A percentile compares a stretch with the other conserved stretches of the same genome.
phyloP scores from a whole-genome alignment of 2,888 invertebrate species.

The Saturnia japonica region DNA sequence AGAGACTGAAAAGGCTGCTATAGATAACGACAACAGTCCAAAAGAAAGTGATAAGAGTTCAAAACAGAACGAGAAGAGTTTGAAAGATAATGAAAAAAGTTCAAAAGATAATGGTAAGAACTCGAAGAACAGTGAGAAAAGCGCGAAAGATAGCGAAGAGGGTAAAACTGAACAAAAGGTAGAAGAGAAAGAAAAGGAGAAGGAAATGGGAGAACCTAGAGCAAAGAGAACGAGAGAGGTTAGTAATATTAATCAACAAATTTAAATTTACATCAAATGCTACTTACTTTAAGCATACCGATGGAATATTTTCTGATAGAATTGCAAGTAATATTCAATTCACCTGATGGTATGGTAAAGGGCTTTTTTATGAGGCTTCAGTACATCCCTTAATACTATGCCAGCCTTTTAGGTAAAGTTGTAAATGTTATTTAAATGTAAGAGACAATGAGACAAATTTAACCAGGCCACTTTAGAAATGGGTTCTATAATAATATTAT shows the following conservation, averaged over 20 bases:
- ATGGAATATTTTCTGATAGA: background rate
- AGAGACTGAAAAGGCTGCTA: conserved; percentile 16
- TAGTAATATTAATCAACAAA: conserved; percentile 23
- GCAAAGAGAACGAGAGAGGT: conserved; percentile 76
- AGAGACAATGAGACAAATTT: too few relatives aligned
- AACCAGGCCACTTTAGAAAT: too few relatives aligned
- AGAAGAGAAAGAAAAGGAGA: conserved; percentile 42
- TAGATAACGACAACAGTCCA: conserved; percentile 7
- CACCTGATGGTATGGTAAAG: too few relatives aligned
- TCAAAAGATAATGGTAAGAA: conserved; percentile 33
- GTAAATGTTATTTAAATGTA: too few relatives aligned
- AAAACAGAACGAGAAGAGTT: conserved; percentile 21
- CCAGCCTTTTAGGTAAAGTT: too few relatives aligned
- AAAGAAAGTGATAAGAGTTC: conserved; percentile 19
- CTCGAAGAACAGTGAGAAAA: conserved; percentile 29
- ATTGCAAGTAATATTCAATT: too few relatives aligned
- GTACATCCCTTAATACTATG: too few relatives aligned
- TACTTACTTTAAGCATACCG: background rate
- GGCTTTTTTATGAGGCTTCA: too few relatives aligned
- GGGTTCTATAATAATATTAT: too few relatives aligned
- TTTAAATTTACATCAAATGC: too few relatives aligned
- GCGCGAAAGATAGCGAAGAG: background rate
- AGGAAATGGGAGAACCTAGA: conserved; percentile 61
- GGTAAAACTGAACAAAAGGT: conserved; percentile 28
- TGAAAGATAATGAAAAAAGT: conserved; percentile 22